Conservation (phyloP, 1,140 invertebrate genomes). For the Leptinotarsa undecemlineata region DNA sequence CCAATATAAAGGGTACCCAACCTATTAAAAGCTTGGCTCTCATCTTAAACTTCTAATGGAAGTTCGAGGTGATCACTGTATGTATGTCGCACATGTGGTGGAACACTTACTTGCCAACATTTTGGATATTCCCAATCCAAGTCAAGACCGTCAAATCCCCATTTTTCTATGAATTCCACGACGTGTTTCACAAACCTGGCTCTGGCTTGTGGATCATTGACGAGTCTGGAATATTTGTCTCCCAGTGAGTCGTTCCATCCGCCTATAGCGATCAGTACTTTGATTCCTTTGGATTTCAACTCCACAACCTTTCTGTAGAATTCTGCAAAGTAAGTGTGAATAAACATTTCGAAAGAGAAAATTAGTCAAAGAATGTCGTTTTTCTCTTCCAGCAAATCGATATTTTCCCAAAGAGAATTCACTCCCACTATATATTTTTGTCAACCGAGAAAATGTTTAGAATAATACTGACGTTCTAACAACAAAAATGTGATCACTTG, state of each 20-base stretch:
- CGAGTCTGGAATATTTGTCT: conserved; percentile 66
- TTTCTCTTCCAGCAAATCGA: too few species aligned
- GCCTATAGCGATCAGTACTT: conserved; percentile 71
- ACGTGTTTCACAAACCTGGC: conserved; percentile 64
- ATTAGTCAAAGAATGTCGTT: too few species aligned
- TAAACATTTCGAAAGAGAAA: neutral
- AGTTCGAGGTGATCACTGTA: too few species aligned
- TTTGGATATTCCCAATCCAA: conserved; percentile 76
- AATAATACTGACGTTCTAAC: too few species aligned
- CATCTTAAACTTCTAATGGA: too few species aligned
- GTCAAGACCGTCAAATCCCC: conserved; percentile 72
- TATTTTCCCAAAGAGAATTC: too few species aligned
- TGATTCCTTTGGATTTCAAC: conserved; percentile 63
- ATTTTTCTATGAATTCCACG: conserved; percentile 65
- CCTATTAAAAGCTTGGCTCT: too few species aligned
- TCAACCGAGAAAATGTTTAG: too few species aligned
- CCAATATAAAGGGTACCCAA: too few species aligned
- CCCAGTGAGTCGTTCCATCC: conserved; percentile 72
- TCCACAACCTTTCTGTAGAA: conserved; percentile 68
- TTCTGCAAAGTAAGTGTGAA: conserved; percentile 47
- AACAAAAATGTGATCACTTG: too few species aligned
- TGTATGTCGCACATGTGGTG: too few species aligned
- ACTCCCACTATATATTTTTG: too few species aligned
- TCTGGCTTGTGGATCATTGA: conserved; percentile 61
- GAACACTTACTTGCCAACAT: conserved; percentile 64